Evolutionary conservation across 2,113 vertebrate genomes (phyloP).

Genomic region (Tragelaphus strepsiceros): DNA sequence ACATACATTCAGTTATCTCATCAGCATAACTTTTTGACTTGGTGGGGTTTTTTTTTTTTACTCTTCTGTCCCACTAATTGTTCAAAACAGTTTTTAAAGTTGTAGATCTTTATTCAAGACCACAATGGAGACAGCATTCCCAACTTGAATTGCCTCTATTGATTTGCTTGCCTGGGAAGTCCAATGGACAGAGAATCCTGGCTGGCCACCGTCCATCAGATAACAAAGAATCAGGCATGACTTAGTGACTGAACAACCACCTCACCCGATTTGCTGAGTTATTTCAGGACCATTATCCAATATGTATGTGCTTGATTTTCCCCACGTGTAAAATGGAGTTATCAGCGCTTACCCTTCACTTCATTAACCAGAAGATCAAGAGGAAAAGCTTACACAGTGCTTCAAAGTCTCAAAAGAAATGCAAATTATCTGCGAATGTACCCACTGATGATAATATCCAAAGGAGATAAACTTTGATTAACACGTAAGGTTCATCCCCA

Average conservation of each 20-base stretch:
- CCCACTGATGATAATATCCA: fast-evolving
- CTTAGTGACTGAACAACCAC: neutral
- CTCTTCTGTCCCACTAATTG: neutral
- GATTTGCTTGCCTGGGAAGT: neutral
- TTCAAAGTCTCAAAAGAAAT: neutral
- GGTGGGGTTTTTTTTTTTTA: neutral
- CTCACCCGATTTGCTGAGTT: neutral
- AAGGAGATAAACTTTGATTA: neutral
- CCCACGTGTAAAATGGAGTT: neutral
- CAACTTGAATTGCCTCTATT: fast-evolving
- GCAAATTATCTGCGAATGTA: too few species aligned
- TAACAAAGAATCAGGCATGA: neutral
- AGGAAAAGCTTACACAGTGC: neutral
- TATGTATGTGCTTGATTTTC: neutral
- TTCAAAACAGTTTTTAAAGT: fast-evolving
- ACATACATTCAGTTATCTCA: fast-evolving
- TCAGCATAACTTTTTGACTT: neutral
- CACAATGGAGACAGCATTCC: fast-evolving
- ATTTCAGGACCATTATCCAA: neutral
- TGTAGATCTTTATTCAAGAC: too few species aligned
- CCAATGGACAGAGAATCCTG: neutral
- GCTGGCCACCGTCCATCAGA: neutral
- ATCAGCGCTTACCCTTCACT: fast-evolving
- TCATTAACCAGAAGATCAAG: fast-evolving
- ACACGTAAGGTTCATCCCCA: neutral